phyloP scores from a whole-genome alignment of 1,140 invertebrate species.

The Diorhabda sublineata region DNA sequence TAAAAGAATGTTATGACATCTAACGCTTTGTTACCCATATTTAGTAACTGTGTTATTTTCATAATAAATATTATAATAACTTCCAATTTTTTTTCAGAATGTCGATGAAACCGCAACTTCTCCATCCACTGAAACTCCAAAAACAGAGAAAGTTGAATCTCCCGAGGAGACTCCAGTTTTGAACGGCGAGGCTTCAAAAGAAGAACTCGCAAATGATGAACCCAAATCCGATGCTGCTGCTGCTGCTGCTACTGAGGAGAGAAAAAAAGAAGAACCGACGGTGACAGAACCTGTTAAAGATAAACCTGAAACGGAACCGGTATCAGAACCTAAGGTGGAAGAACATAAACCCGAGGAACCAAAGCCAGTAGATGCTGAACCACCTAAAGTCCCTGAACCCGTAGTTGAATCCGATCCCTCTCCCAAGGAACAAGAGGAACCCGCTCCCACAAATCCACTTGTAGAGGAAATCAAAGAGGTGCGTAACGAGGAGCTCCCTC shows the following conservation, averaged over 20 bases:
- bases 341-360: conserved; percentile 22
- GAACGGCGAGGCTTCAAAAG: conserved; percentile 16
- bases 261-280: conserved; percentile 18
- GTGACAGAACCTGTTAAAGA: conserved; percentile 22
- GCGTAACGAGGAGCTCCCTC: conserved; percentile 47
- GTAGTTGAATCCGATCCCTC: conserved; percentile 26
- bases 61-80: background rate
- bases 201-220: conserved; percentile 18
- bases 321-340: conserved; percentile 17
- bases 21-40: no score
- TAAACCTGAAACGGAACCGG: conserved; percentile 16
- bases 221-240: conserved; percentile 22
- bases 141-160: conserved; percentile 32
- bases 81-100: conserved; percentile 34
- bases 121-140: conserved; percentile 35
- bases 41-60: background rate
- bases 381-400: conserved; percentile 27
- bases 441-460: conserved; percentile 23
- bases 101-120: conserved; percentile 36
- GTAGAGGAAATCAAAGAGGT: conserved; percentile 44
- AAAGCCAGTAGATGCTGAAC: conserved; percentile 10
- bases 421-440: conserved; percentile 30
- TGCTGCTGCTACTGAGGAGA: conserved; percentile 27
- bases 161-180: conserved; percentile 10
- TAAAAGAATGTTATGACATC: no score